Evolutionary conservation across 2,113 vertebrate species (phyloP).

Genomic region (Chascanopsetta lugubris): DNA sequence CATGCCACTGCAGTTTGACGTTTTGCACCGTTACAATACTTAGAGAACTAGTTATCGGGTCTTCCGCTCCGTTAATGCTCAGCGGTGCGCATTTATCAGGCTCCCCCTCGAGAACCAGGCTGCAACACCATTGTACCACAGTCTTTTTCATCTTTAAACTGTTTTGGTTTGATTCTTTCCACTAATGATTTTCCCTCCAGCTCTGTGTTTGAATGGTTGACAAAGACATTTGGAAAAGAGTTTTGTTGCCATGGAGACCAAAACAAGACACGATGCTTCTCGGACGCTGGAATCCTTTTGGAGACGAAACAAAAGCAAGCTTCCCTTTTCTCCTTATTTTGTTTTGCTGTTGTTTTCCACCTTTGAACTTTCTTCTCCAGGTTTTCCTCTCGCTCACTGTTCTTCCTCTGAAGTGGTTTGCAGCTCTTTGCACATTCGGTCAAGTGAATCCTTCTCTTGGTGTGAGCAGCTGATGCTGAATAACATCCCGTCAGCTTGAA

Average conservation of each 20-base stretch:
- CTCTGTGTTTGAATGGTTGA: constrained; percentile 4
- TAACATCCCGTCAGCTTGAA: constrained; percentile 26
- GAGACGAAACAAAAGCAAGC: constrained; percentile 6
- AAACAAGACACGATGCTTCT: not conserved
- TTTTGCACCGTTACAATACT: no score
- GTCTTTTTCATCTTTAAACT: not conserved
- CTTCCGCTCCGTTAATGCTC: no score
- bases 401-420: not conserved
- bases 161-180: not conserved
- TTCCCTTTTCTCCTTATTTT: not conserved
- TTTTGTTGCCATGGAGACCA: constrained; percentile 11
- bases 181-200: not conserved
- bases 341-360: constrained; percentile 7
- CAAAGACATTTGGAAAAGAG: constrained; percentile 28
- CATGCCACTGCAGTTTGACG: no score
- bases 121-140: not conserved
- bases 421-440: not conserved
- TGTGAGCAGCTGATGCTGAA: constrained; percentile 21
- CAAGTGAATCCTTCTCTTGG: constrained; percentile 24
- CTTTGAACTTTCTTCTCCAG: constrained; percentile 7
- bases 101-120: no score
- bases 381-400: not conserved
- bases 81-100: no score
- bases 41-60: no score
- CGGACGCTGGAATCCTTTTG: constrained; percentile 22